Conservation (phyloP, 2,888 invertebrate species). For the Tetranychus piercei region DNA sequence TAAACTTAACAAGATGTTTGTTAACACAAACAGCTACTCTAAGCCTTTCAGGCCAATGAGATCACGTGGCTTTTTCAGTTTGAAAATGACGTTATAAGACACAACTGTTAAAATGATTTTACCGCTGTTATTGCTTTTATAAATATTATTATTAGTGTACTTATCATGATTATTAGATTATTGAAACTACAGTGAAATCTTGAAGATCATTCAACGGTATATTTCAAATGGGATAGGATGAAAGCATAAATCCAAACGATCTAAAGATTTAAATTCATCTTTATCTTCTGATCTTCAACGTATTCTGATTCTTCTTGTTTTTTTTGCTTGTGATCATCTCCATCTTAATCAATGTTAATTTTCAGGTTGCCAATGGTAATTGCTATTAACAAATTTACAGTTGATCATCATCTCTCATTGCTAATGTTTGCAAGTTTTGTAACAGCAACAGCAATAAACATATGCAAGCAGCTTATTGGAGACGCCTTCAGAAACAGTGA, state of each 20-base stretch:
- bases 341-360: not conserved
- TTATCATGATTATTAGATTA: too few species aligned
- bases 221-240: not conserved
- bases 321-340: not conserved
- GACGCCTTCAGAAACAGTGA: not conserved
- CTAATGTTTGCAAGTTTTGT: not conserved
- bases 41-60: not conserved
- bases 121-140: too few species aligned
- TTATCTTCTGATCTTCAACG: not conserved
- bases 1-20: not conserved
- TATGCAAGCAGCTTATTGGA: not conserved
- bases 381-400: not conserved
- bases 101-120: too few species aligned
- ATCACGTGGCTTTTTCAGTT: not conserved
- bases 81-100: not conserved
- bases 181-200: not conserved
- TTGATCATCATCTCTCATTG: not conserved
- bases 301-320: not conserved
- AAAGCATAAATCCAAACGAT: not conserved
- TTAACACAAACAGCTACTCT: not conserved
- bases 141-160: too few species aligned
- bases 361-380: not conserved
- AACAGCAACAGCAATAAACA: not conserved
- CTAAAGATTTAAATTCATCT: not conserved
- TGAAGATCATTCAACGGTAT: not conserved